A percentile compares a stretch with the other conserved stretches of the same genome.
phyloP scores from a whole-genome alignment of 2,888 invertebrate genomes.

The Drosophila anomalata region DNA sequence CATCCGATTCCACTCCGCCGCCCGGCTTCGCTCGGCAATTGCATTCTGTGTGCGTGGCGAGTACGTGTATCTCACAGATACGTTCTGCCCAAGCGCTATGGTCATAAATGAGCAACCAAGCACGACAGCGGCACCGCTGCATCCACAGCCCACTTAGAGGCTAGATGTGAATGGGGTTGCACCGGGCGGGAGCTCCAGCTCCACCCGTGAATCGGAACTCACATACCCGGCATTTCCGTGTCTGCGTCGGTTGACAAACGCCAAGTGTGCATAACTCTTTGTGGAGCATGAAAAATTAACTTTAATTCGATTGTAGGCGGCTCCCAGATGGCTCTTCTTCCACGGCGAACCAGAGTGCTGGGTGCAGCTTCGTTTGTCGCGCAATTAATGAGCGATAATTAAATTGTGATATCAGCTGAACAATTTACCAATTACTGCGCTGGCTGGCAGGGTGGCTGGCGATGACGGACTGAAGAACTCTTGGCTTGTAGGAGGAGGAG shows the following conservation, averaged over 20 bases:
- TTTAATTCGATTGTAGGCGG: slow-evolving; percentile 48
- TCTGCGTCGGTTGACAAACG: slow-evolving; percentile 39
- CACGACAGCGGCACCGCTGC: slow-evolving; percentile 51
- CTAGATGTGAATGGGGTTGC: slow-evolving; percentile 16
- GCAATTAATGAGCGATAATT: slow-evolving; percentile 49
- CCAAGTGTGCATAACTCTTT: slow-evolving; percentile 64
- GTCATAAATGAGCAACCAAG: slow-evolving; percentile 80
- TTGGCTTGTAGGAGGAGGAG: background rate
- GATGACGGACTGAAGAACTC: slow-evolving; percentile 16
- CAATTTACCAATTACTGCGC: slow-evolving; percentile 44
- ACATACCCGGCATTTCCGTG: slow-evolving; percentile 8
- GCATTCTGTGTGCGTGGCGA: slow-evolving; percentile 44
- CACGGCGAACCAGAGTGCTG: slow-evolving; percentile 1
- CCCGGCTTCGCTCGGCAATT: slow-evolving; percentile 9
- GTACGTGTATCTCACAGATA: slow-evolving; percentile 47
- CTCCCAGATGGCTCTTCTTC: slow-evolving; percentile 23
- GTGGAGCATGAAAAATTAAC: slow-evolving; percentile 53
- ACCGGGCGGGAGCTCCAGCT: slow-evolving; percentile 8
- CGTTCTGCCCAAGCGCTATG: slow-evolving; percentile 66
- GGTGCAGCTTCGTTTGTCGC: slow-evolving; percentile 17
- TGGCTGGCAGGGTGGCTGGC: slow-evolving; percentile 12
- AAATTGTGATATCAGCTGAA: slow-evolving; percentile 49
- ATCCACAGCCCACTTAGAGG: slow-evolving; percentile 35
- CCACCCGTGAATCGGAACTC: slow-evolving; percentile 25
- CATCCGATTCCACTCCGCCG: slow-evolving; percentile 30